Conservation (phyloP, 1,140 invertebrate species). For the Hermetia illucens region DNA sequence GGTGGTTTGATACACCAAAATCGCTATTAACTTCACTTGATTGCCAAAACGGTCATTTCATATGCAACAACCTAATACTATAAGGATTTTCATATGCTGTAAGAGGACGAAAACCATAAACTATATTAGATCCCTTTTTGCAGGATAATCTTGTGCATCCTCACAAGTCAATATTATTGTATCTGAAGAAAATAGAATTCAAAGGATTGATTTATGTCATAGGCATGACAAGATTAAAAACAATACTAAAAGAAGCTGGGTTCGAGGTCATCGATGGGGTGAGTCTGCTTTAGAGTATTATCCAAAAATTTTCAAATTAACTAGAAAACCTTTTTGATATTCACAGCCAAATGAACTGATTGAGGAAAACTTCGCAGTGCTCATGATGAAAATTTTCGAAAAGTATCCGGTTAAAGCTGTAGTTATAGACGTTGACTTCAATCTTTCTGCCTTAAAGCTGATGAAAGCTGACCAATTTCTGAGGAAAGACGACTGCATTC, state of each 20-base stretch:
- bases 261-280: conserved; percentile 26
- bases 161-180: conserved; percentile 17
- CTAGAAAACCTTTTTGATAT: neutral
- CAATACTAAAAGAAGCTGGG: conserved; percentile 18
- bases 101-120: too few species aligned
- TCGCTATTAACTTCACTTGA: too few species aligned
- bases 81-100: too few species aligned
- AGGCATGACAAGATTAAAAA: conserved; percentile 5
- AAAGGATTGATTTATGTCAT: conserved; percentile 20
- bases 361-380: conserved; percentile 18
- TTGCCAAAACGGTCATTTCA: too few species aligned
- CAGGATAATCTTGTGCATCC: conserved; percentile 25
- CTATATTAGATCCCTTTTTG: neutral
- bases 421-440: conserved; percentile 30
- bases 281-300: conserved; percentile 3
- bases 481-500: conserved; percentile 24
- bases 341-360: conserved; percentile 22
- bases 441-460: conserved; percentile 26
- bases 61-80: too few species aligned
- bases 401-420: conserved; percentile 30
- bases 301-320: neutral
- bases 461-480: conserved; percentile 27
- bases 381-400: conserved; percentile 16
- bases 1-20: too few species aligned
- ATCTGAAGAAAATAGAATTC: conserved; percentile 24